These are phyloP conservation scores for Beaufortia kweichowensis DNA, from an alignment of 2,113 vertebrate genomes.

Conservation along the genomic window DNA sequence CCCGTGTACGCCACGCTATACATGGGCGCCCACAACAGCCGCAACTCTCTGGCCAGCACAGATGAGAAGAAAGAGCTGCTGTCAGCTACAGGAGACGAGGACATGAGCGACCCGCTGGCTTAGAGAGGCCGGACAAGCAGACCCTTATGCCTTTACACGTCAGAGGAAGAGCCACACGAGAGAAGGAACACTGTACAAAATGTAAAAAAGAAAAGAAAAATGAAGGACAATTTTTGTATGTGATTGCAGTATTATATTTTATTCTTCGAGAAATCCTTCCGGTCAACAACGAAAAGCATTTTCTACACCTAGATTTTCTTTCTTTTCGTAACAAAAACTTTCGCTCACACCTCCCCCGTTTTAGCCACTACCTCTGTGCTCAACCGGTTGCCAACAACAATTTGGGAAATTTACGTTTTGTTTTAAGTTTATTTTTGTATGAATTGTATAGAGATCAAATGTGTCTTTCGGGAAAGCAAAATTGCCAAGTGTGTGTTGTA, in stretches of 20 bases:
- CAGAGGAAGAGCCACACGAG: slow-evolving; percentile 68
- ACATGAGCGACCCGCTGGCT: slow-evolving; percentile 89
- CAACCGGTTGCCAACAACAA: slow-evolving; percentile 67
- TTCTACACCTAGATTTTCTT: slow-evolving; percentile 65
- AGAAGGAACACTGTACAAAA: slow-evolving; percentile 89
- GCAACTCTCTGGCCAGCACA: slow-evolving; percentile 94
- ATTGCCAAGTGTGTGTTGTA: slow-evolving; percentile 58
- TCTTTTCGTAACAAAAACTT: slow-evolving; percentile 49
- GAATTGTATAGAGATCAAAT: slow-evolving; percentile 70
- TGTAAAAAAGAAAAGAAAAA: slow-evolving; percentile 88
- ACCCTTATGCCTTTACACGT: slow-evolving; percentile 73
- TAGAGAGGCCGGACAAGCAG: slow-evolving; percentile 68
- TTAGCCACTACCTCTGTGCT: slow-evolving; percentile 82
- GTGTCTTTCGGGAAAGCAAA: slow-evolving; percentile 55
- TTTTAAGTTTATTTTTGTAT: slow-evolving; percentile 74
- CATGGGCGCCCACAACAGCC: slow-evolving; percentile 95
- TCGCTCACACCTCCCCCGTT: slow-evolving; percentile 59
- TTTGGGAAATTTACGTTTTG: slow-evolving; percentile 64
- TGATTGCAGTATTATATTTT: slow-evolving; percentile 98
- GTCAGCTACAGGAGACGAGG: slow-evolving; percentile 83
- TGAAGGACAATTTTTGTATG: slow-evolving; percentile 99
- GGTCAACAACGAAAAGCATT: slow-evolving; percentile 71
- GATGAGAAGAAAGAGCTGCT: slow-evolving; percentile 96
- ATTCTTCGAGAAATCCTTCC: slow-evolving; percentile 73
- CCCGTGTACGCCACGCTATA: slow-evolving; percentile 96